These are phyloP conservation scores for Manis javanica DNA, from an alignment of 2,797 vertebrate species.

Conservation along the genomic window DNA sequence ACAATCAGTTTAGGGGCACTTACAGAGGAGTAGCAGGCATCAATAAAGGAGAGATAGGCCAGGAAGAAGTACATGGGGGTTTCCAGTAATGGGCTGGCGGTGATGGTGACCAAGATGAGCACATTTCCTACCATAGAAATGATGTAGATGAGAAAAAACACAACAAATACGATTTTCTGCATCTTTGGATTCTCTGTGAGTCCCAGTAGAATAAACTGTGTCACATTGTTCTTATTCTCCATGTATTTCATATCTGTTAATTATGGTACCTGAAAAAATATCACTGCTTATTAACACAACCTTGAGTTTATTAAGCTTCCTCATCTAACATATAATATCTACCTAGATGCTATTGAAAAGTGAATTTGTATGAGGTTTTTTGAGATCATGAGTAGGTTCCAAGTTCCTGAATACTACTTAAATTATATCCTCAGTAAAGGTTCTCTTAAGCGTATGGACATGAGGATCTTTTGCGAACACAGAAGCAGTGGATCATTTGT, in stretches of 20 bases:
- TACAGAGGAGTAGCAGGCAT: constrained; percentile 59
- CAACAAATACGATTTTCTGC: constrained; percentile 39
- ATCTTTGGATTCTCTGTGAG: not conserved
- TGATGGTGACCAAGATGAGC: constrained; percentile 68
- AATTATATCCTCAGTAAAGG: not conserved
- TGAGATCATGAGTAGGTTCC: too few species aligned
- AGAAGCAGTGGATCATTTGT: too few species aligned
- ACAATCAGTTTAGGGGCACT: constrained; percentile 52
- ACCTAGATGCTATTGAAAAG: not conserved
- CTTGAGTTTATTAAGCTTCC: not conserved
- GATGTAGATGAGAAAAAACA: constrained; percentile 70
- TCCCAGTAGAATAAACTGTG: too few species aligned
- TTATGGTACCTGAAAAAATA: not conserved
- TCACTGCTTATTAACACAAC: not conserved
- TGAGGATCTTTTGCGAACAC: not conserved
- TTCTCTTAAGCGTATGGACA: not conserved
- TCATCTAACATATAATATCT: not conserved
- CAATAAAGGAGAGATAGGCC: constrained; percentile 65
- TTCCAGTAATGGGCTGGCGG: not conserved
- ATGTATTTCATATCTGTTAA: not conserved
- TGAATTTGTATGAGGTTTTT: not conserved
- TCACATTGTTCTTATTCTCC: not conserved
- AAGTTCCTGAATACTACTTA: not conserved
- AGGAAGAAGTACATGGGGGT: constrained; percentile 71
- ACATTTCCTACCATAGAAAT: constrained; percentile 67